Conservation (phyloP, 2,797 vertebrate genomes). For the Myotis myotis region DNA sequence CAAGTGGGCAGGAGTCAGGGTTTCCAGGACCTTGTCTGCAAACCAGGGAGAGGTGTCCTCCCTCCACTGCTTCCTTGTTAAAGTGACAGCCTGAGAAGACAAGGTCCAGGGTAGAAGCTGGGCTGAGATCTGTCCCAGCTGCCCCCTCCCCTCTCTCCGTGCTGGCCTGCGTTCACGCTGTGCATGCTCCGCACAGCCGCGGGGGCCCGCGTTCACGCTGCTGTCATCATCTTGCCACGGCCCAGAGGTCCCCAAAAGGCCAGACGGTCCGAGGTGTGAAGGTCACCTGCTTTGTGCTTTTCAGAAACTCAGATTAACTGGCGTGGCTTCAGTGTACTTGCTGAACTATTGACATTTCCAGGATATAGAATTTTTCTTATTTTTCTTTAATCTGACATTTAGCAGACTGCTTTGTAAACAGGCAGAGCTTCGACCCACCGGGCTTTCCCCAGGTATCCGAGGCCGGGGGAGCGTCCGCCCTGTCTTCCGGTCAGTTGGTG, state of each 20-base stretch:
- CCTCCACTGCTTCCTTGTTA: not conserved
- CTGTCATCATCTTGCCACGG: not conserved
- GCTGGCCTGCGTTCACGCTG: not conserved
- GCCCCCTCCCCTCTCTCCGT: not conserved
- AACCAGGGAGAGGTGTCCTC: not conserved
- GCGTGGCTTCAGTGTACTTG: not conserved
- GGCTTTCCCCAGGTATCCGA: not conserved
- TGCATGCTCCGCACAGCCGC: rapidly evolving
- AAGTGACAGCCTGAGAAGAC: not conserved
- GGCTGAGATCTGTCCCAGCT: too few species aligned
- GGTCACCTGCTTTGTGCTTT: not conserved
- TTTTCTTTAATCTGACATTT: not conserved
- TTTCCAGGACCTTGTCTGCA: not conserved
- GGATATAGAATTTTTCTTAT: not conserved
- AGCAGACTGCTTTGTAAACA: not conserved
- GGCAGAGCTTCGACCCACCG: not conserved
- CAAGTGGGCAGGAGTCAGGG: not conserved
- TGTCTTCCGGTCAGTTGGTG: not conserved
- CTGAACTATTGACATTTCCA: not conserved
- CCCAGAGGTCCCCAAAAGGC: not conserved
- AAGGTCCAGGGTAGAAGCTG: not conserved
- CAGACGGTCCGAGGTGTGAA: not conserved
- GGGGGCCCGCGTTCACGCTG: not conserved
- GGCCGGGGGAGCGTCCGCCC: not conserved
- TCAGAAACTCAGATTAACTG: not conserved